Percentiles rank a stretch among this genome's conserved stretches.
phyloP scores from a whole-genome alignment of 2,797 vertebrate species.

The Chrosomus eos region DNA sequence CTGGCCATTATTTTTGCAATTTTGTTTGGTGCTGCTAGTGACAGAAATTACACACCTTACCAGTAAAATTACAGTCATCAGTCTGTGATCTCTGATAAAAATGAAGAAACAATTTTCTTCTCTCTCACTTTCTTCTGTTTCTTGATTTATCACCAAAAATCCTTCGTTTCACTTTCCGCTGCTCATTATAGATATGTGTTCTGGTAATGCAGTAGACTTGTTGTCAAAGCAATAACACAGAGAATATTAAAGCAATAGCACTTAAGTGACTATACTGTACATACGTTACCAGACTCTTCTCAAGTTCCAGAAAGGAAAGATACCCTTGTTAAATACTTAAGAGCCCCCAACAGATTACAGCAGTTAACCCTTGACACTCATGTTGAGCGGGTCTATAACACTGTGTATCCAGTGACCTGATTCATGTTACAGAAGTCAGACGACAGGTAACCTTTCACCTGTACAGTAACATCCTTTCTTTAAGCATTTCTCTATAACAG shows the following conservation, averaged over 20 bases:
- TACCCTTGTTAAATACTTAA: conserved; percentile 32
- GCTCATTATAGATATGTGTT: neutral
- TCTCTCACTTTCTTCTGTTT: neutral
- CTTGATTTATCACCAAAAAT: neutral
- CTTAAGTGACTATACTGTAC: neutral
- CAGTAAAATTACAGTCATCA: neutral
- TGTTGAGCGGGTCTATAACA: neutral
- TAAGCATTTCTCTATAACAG: neutral
- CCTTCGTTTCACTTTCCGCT: neutral
- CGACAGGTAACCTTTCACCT: conserved; percentile 4
- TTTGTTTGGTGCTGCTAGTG: neutral
- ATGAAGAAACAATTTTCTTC: neutral
- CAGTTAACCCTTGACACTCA: neutral
- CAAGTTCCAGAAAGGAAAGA: conserved; percentile 26
- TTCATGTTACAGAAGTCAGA: conserved; percentile 22
- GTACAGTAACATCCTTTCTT: neutral
- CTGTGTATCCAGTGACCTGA: conserved; percentile 9
- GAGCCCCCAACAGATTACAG: neutral
- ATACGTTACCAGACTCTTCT: neutral
- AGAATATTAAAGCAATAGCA: neutral
- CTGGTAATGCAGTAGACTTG: neutral
- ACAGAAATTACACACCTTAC: neutral
- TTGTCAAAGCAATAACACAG: neutral
- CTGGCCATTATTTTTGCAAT: neutral
- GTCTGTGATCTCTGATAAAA: neutral